Evolutionary conservation across 1,140 invertebrate genomes (phyloP), one percentile per base, ranked within the genome.

Genomic region (Zaprionus gabonicus): DNA sequence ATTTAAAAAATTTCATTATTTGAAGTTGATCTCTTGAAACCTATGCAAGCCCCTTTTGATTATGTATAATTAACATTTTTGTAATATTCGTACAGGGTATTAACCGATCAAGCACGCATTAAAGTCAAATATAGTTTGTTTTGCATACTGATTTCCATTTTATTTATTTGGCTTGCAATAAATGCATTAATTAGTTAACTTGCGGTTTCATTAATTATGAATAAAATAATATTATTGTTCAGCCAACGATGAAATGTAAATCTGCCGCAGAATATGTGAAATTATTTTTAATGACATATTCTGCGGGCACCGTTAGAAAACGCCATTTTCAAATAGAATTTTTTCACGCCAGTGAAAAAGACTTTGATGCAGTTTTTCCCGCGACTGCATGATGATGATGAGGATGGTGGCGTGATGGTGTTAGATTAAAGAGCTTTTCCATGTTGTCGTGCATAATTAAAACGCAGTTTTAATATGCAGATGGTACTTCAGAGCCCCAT

Each of bases 361-460:
- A 34, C 36, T 51, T 31, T 23, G 15, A 56, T 53, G 59, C 67
- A 31, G 25, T 31, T 64, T 64, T 58, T 59, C 41, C n/a, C 20
- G 25, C 53, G 55, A 17, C 46, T 76, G 74, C 70, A 72, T 63
- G 70, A 38, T 62, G 36, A 72, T 23, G 23, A 23, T 23, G 23
- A 20, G 20, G 20, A 23, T 23, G 23, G 2, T 73, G 74, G 38
- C 56, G 36, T 6, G 31, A 27, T 41, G 38, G 25, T 38, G 60
- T 72, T 66, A 67, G 17, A 59, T 76, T 59, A 72, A 49, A 66
- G 27, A 63, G 51, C 49, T 57, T 62, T 69, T 72, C 63, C 49
- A 60, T 68, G 58, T 67, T 58, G 51, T 56, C 69, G 49, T 41
- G 68, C 73, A 59, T 74, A 76, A 71, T 76, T 64, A 71, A 76